phyloP scores from a whole-genome alignment of 2,797 vertebrate genomes.

The Emys orbicularis region DNA sequence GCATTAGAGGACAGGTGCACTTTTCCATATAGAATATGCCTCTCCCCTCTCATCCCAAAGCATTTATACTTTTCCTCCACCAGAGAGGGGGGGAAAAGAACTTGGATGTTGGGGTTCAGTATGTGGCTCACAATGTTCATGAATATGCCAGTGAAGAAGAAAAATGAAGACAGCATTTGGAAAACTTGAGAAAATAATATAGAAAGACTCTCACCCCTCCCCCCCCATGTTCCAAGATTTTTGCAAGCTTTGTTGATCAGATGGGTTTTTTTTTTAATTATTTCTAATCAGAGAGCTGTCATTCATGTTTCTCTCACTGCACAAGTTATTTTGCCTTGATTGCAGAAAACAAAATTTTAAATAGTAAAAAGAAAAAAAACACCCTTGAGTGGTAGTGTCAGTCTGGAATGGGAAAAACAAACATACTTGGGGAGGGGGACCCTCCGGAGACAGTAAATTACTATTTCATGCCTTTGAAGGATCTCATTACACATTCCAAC shows the following conservation, averaged over 20 bases:
- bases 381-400: neutral
- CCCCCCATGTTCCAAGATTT: neutral
- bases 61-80: neutral
- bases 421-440: neutral
- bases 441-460: neutral
- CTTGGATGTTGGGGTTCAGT: neutral
- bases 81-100: neutral
- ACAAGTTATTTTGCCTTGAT: neutral
- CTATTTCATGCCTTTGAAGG: conserved; percentile 2
- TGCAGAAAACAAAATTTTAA: neutral
- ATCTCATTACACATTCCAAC: conserved; percentile 12
- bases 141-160: neutral
- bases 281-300: neutral
- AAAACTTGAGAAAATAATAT: neutral
- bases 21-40: neutral
- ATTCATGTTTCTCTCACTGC: neutral
- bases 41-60: neutral
- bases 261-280: neutral
- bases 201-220: neutral
- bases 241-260: neutral
- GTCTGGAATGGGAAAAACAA: neutral
- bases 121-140: neutral
- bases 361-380: neutral
- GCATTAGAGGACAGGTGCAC: rapidly evolving
- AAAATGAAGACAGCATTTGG: neutral